Base-by-base conservation (phyloP, 2,797 vertebrate genomes). In the Syndactyla subalaris region DNA sequence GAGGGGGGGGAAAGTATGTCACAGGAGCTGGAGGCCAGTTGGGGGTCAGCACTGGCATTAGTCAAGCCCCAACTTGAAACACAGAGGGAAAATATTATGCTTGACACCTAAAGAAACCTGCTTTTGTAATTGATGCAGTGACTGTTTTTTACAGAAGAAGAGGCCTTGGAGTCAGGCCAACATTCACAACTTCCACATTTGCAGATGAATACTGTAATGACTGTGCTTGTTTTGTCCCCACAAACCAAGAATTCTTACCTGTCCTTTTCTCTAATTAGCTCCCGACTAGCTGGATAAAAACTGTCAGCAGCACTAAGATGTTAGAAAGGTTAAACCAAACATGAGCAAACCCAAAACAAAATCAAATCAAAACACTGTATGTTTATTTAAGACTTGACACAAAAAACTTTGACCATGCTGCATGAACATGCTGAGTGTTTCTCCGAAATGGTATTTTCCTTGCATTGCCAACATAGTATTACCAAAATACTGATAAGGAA, bases 401-500 rank as follows among this genome's bases (percentile, higher is more conserved):
- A 46, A 45, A 62, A 80, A 90, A 38, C 24, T 79, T 7, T 67
- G 59, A 73, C 39, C 57, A 7, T 22, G 62, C 36, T 84, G 26
- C 38, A 86, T 29, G 57, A 89, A 66, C 55, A 30, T 38, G 21
- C 66, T 41, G 71, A 88, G 18, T 32, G 17, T 80, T 92, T 83
- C 59, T 46, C 36, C n/a, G 24, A 92, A 87, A 43, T 3, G 89
- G 1, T 19, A 61, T 70, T 92, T 92, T 41, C 66, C 52, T 48
- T 85, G 72, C 12, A 49, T 68, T 91, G 67, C 48, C 16, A 92
- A 29, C 45, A 73, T 34, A 67, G 61, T 38, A 46, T 78, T 94
- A 92, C 43, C 19, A 88, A 96, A 92, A 70, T 65, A 71, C 66
- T 70, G 29, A 92, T 46, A 58, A 93, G 72, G 75, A 38, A 80